A percentile compares a stretch with the other conserved stretches of the same genome.
Evolutionary conservation across 2,797 vertebrate genomes (phyloP).

Genomic region (Hemitrygon akajei): DNA sequence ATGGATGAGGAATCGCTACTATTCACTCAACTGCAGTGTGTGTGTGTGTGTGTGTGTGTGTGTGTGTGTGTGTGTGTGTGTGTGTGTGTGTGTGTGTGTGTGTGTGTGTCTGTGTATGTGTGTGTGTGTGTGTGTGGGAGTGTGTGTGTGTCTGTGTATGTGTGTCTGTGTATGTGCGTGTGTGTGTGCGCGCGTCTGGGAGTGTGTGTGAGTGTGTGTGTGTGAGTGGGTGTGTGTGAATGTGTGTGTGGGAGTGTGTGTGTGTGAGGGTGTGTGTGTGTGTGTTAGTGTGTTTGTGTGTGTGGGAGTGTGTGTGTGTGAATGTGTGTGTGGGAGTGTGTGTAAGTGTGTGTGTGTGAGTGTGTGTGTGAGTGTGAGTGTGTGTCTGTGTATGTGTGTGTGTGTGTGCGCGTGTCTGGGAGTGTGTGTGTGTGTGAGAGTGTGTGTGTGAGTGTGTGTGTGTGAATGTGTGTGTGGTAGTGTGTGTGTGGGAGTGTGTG

Average conservation of each 20-base stretch:
- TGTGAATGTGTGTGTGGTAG: too few species aligned
- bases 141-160: too few species aligned
- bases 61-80: too few species aligned
- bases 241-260: too few species aligned
- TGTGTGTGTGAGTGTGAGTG: too few species aligned
- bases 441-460: background rate
- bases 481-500: too few species aligned
- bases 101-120: background rate
- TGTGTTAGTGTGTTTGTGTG: background rate
- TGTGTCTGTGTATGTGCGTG: background rate
- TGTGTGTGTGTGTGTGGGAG: too few species aligned
- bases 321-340: too few species aligned
- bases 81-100: background rate
- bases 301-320: too few species aligned
- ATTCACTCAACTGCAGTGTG: background rate
- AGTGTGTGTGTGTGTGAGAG: background rate
- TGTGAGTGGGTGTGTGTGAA: background rate
- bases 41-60: background rate
- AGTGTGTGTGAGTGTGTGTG: background rate
- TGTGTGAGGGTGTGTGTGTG: background rate
- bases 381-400: too few species aligned
- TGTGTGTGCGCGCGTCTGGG: background rate
- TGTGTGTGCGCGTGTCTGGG: background rate
- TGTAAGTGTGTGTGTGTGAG: background rate
- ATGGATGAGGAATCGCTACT: background rate